phyloP scores from a whole-genome alignment of 2,113 vertebrate genomes.

The Elgaria multicarinata region DNA sequence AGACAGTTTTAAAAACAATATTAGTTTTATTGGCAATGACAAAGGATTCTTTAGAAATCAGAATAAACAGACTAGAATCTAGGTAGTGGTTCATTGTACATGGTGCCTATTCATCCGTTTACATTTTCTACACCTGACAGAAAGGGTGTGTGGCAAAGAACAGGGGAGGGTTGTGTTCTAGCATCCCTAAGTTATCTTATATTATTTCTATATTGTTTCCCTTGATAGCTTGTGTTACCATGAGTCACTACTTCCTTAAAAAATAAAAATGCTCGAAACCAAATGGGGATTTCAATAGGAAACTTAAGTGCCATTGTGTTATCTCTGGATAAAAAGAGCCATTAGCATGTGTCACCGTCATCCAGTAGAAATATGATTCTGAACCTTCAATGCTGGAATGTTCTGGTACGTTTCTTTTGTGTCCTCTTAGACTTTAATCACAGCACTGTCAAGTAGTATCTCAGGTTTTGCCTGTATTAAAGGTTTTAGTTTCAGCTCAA shows the following conservation, averaged over 20 bases:
- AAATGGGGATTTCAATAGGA: slow-evolving; percentile 50
- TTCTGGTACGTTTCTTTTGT: slow-evolving; percentile 57
- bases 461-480: slow-evolving; percentile 26
- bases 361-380: slow-evolving; percentile 67
- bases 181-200: slow-evolving; percentile 52
- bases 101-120: slow-evolving; percentile 45
- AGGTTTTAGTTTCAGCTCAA: slow-evolving; percentile 67
- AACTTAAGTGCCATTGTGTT: slow-evolving; percentile 47
- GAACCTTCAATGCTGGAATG: slow-evolving; percentile 49
- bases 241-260: slow-evolving; percentile 74
- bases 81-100: slow-evolving; percentile 2
- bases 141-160: slow-evolving; percentile 56
- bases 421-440: slow-evolving; percentile 61
- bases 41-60: slow-evolving; percentile 51
- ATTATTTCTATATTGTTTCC: slow-evolving; percentile 54
- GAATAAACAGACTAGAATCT: slow-evolving; percentile 39
- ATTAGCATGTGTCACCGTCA: slow-evolving; percentile 65
- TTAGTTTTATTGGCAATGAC: slow-evolving; percentile 52
- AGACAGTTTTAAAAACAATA: slow-evolving; percentile 41
- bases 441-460: slow-evolving; percentile 39
- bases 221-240: slow-evolving; percentile 57
- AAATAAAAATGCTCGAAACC: slow-evolving; percentile 50
- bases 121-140: slow-evolving; percentile 57
- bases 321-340: slow-evolving; percentile 59
- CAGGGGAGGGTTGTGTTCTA: slow-evolving; percentile 42